phyloP scores from a whole-genome alignment of 1,140 invertebrate genomes.

The Tetranychus urticae region DNA sequence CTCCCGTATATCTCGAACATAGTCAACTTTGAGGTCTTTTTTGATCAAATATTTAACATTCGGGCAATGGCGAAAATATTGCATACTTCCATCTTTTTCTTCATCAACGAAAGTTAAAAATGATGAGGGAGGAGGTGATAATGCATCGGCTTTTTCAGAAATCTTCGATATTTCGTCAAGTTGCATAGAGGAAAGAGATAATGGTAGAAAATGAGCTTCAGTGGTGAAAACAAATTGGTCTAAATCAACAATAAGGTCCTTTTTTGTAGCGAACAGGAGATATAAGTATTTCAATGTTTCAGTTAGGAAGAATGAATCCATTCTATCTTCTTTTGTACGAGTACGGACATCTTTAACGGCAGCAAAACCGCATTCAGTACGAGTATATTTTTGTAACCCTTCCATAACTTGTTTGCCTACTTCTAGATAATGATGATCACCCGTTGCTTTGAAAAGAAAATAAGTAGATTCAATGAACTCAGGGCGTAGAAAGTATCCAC shows the following conservation, averaged over 20 bases:
- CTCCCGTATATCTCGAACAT: neutral
- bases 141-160: neutral
- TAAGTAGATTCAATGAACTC: slow-evolving; percentile 97
- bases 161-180: neutral
- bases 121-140: no score
- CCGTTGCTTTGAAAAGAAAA: slow-evolving; percentile 75
- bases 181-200: slow-evolving; percentile 26
- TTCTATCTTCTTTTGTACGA: slow-evolving; percentile 66
- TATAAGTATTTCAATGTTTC: slow-evolving; percentile 96
- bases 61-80: neutral
- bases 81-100: neutral
- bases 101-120: no score
- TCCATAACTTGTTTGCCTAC: slow-evolving; percentile 75
- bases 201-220: slow-evolving; percentile 79
- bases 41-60: slow-evolving; percentile 1
- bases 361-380: slow-evolving; percentile 85
- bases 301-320: slow-evolving; percentile 93
- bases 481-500: slow-evolving; percentile 80
- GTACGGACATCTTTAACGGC: slow-evolving; percentile 87
- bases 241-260: slow-evolving; percentile 64
- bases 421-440: slow-evolving; percentile 79
- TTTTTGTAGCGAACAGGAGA: slow-evolving; percentile 69
- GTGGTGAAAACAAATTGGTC: slow-evolving; percentile 93
- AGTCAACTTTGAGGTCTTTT: neutral
- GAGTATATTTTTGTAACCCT: slow-evolving; percentile 62